Evolutionary conservation across 2,113 vertebrate species (phyloP), one percentile per base, ranked within the genome.

Genomic region (Gnathonemus echidnorhynchus): DNA sequence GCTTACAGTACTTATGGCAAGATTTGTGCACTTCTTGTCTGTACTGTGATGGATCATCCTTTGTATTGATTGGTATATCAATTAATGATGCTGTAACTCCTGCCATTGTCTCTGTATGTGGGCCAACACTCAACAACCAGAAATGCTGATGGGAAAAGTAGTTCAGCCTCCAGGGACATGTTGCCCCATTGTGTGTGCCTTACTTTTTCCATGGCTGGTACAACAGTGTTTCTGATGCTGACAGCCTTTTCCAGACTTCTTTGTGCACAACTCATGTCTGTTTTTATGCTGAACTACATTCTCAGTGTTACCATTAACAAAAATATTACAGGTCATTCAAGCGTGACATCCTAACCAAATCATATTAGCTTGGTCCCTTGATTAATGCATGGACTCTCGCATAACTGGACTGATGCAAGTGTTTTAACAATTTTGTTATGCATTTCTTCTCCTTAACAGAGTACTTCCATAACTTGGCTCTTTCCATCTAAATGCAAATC

Each of bases 401-500:
- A 56, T 84, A 83, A 83, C 48, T 53, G 74, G 48, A 49, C 88
- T 49, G 58, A 52, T 50, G n/a, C 45, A 87, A 87, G 35, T 84
- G 49, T 83, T 89, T 89, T 89, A 35, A 77, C 62, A 39, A 84
- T 83, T 89, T 83, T 89, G 19, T 84, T 84, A 21, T 42, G 48
- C 10, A 74, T 89, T 74, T 80, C 35, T 49, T 52, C 35, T 88
- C n/a, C 87, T 62, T 35, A 85, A 39, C 39, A 42, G 50, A 84
- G 50, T 50, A 45, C 53, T 89, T 46, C 77, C 89, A 85, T 46
- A 89, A 89, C 89, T 88, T 80, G 31, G 46, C 53, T 86, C 66
- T 80, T 86, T 53, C 89, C 58, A 90, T 90, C 62, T 80, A 90
- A 88, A 90, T 87, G 86, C 88, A 90, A 90, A 88, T 90, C 85